Evolutionary conservation across 2,888 invertebrate genomes (phyloP), one percentile per base, ranked within the genome.

Genomic region (Drosophila neutralis): DNA sequence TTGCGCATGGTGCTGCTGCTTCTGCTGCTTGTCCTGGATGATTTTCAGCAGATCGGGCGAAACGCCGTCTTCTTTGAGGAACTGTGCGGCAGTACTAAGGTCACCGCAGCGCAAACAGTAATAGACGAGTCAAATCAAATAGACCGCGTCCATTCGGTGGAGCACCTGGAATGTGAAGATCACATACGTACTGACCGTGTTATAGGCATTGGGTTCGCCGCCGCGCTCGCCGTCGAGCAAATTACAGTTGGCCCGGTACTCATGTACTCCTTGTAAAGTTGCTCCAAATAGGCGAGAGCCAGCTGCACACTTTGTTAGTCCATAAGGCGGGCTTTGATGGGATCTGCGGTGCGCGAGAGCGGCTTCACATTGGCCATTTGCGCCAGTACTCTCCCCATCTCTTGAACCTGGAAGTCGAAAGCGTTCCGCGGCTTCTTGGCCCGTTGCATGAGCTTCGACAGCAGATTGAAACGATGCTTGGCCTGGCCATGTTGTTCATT

Each of bases 371-470:
- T 95, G 0, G 96, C 95, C 97, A 98, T 97, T 76, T 95, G 96
- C 78, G 95, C 95, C 42, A 98, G 95, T 91, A 98, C 97, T 91
- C 96, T 96, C 98, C 98, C 98, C 94, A 98, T 95, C 91, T 98
- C 98, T 0, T 97, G 95, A 94, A 97, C 97, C 95, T 97, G 93
- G 92, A 97, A 97, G 4, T 73, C 73, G 0, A 80, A 15, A 0
- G 4, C 21, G 93, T 97, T 96, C 61, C 97, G 95, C 62, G 95
- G 95, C 53, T 96, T 95, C 3, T 97, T 96, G 52, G 96, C 95
- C 64, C 80, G 4, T 81, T 95, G 94, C 7, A 95, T 93, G 92
- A 98, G 97, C 78, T 95, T 95, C 74, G 95, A 95, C 65, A 97
- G 95, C 40, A 98, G 93, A 91, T 96, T 96, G 11, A 96, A 96